These are phyloP conservation scores for Aepyceros melampus DNA, from an alignment of 2,113 vertebrate genomes.

Conservation along the genomic window DNA sequence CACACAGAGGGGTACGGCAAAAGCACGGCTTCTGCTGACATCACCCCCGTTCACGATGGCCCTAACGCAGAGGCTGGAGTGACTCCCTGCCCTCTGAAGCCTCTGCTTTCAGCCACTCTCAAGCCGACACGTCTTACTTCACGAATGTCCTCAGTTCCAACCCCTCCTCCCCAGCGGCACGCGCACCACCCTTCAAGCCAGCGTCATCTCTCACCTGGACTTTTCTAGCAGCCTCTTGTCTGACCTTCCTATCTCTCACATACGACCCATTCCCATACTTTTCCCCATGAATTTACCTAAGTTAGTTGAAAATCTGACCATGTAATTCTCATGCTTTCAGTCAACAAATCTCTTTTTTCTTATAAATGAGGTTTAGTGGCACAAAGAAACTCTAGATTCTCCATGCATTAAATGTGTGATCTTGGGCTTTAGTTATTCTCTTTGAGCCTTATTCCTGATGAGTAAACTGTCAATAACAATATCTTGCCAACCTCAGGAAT, in stretches of 20 bases:
- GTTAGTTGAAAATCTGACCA: neutral
- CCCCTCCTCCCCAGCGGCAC: too few relatives aligned
- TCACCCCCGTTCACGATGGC: too few relatives aligned
- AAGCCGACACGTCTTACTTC: neutral
- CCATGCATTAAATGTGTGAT: neutral
- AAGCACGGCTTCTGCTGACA: neutral
- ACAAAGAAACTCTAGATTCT: neutral
- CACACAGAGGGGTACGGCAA: neutral
- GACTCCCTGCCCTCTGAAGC: neutral
- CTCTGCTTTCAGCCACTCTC: neutral
- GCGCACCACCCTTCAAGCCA: neutral
- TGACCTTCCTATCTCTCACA: neutral
- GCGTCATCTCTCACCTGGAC: neutral
- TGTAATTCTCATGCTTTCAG: neutral
- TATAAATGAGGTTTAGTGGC: neutral
- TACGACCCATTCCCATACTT: too few relatives aligned
- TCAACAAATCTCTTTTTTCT: neutral
- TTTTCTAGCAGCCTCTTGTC: neutral
- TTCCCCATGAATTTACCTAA: neutral
- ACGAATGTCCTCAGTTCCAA: neutral
- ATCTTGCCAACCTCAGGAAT: neutral
- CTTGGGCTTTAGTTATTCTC: neutral
- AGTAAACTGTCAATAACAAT: neutral
- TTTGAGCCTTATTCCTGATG: neutral
- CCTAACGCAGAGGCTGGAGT: neutral